phyloP scores from a whole-genome alignment of 2,113 vertebrate species.

The Siniperca chuatsi region DNA sequence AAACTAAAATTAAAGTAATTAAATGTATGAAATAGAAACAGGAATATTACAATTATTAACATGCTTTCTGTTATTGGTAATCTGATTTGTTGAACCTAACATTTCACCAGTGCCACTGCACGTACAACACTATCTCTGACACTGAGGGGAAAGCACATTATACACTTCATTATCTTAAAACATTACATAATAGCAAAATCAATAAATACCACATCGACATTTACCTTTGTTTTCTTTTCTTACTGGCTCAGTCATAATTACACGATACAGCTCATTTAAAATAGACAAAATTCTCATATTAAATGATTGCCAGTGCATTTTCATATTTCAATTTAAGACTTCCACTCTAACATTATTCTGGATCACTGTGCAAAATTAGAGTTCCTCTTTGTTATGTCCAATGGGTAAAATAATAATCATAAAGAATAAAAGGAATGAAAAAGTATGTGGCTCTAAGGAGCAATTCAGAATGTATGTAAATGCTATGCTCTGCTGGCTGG shows the following conservation, averaged over 20 bases:
- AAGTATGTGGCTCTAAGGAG: not conserved
- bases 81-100: constrained; percentile 4
- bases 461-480: constrained; percentile 19
- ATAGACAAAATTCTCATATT: not conserved
- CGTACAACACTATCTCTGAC: not conserved
- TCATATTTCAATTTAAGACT: not conserved
- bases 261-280: constrained; percentile 2
- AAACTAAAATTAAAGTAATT: constrained; percentile 37
- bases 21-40: constrained; percentile 42
- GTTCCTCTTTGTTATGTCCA: not conserved
- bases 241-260: not conserved
- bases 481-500: not conserved
- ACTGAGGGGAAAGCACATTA: not conserved
- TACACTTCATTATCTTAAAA: not conserved
- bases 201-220: not conserved
- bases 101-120: not conserved
- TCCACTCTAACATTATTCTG: not conserved
- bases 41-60: constrained; percentile 20
- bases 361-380: not conserved
- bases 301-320: not conserved
- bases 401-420: constrained; percentile 5
- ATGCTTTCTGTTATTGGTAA: not conserved
- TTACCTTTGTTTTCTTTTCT: not conserved
- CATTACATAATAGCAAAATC: not conserved
- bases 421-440: not conserved